Evolutionary conservation across 2,113 vertebrate genomes (phyloP).

Genomic region (Gadus macrocephalus): DNA sequence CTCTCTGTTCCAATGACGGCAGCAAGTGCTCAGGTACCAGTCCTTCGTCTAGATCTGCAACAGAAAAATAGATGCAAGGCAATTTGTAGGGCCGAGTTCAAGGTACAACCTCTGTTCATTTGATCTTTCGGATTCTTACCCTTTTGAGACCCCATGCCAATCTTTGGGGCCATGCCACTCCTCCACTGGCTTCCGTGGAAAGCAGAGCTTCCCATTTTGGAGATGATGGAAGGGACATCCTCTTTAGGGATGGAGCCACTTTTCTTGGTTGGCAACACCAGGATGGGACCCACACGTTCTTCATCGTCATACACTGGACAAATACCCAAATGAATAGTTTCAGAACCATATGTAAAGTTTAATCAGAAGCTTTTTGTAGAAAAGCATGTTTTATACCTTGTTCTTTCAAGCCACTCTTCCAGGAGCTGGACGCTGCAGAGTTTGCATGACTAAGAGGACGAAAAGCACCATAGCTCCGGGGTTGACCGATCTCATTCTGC

Average conservation of each 20-base stretch:
- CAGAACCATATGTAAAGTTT: neutral
- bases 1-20: neutral
- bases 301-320: constrained; percentile 43
- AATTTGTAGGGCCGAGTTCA: neutral
- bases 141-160: neutral
- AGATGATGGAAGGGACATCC: constrained; percentile 16
- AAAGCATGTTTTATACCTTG: constrained; percentile 3
- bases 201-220: constrained; percentile 14
- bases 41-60: constrained; percentile 12
- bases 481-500: constrained; percentile 14
- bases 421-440: neutral
- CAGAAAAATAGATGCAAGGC: neutral
- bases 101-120: neutral
- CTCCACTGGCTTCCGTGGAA: constrained; percentile 57
- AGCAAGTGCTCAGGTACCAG: constrained; percentile 3
- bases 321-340: neutral
- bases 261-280: constrained; percentile 37
- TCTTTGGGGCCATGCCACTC: constrained; percentile 15
- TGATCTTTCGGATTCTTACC: neutral
- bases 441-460: constrained; percentile 43
- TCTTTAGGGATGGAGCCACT: constrained; percentile 29
- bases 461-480: constrained; percentile 15
- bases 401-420: constrained; percentile 2
- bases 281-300: constrained; percentile 45
- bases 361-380: neutral